phyloP scores from a whole-genome alignment of 2,888 invertebrate species.

The Oxyscelio sp. region DNA sequence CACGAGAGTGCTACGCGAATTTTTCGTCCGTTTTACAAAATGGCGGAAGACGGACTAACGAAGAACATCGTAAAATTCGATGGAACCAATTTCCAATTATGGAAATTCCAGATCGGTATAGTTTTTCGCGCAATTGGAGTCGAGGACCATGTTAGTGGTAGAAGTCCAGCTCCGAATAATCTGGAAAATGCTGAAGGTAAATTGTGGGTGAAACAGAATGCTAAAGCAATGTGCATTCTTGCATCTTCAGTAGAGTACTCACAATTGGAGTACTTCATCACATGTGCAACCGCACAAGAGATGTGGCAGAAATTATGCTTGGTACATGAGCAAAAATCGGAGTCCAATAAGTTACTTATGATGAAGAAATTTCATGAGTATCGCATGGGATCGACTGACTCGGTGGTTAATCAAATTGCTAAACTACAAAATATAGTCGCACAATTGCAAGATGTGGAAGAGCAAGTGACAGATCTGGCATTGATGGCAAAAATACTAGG shows the following conservation, averaged over 20 bases:
- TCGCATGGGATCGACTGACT: slow-evolving; percentile 59
- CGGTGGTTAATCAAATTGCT: slow-evolving; percentile 69
- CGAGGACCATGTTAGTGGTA: no score
- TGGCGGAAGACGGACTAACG: no score
- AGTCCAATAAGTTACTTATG: no score
- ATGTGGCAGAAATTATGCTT: no score
- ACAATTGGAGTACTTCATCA: slow-evolving; percentile 1
- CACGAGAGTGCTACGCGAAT: no score
- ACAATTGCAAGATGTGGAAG: slow-evolving; percentile 68
- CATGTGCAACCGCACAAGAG: not conserved
- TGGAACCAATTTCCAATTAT: no score
- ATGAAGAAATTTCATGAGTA: slow-evolving; percentile 65
- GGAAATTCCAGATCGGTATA: no score
- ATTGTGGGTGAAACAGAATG: not conserved
- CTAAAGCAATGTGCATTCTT: not conserved
- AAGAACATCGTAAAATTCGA: no score
- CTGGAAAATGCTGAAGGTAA: not conserved
- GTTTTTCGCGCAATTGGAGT: no score
- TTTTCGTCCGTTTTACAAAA: no score
- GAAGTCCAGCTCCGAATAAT: not conserved
- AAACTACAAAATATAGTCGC: slow-evolving; percentile 68
- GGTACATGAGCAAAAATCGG: no score
- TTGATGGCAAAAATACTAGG: slow-evolving; percentile 76
- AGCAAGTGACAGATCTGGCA: slow-evolving; percentile 36
- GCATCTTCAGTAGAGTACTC: not conserved